A percentile compares a stretch with the other conserved stretches of the same genome.
Conservation (phyloP, 1,140 invertebrate species). For the Holcopasites calliopsidis region DNA sequence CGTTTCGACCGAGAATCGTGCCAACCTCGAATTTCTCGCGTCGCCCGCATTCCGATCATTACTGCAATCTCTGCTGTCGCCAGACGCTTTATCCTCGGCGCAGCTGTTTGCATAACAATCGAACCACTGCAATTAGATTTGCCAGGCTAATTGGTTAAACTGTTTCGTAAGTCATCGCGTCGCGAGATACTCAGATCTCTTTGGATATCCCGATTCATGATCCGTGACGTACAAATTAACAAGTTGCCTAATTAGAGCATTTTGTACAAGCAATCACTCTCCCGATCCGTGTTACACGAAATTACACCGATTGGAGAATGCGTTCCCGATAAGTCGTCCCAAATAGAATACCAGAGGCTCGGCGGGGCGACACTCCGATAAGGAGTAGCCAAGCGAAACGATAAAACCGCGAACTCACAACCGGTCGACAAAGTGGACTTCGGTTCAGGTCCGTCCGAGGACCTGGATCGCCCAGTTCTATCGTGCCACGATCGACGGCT, state of each 20-base stretch:
- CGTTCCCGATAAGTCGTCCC: not conserved
- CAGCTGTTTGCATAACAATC: too few relatives aligned
- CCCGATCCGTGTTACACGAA: too few relatives aligned
- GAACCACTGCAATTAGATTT: too few relatives aligned
- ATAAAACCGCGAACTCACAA: not conserved
- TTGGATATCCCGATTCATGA: too few relatives aligned
- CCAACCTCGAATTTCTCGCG: not conserved
- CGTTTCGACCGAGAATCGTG: not conserved
- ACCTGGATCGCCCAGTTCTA: slow-evolving; percentile 37
- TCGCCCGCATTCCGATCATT: slow-evolving; percentile 1
- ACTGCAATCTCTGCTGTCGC: not conserved
- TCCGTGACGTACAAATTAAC: too few relatives aligned
- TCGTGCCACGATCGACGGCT: slow-evolving; percentile 39
- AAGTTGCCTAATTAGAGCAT: too few relatives aligned
- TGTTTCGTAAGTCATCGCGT: too few relatives aligned
- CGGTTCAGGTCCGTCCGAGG: not conserved
- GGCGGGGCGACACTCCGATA: not conserved
- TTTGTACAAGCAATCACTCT: too few relatives aligned
- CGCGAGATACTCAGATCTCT: too few relatives aligned
- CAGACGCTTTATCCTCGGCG: not conserved
- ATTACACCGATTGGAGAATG: too few relatives aligned
- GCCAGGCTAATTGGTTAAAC: too few relatives aligned
- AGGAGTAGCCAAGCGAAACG: not conserved
- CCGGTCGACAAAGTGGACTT: slow-evolving; percentile 4
- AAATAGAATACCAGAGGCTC: not conserved